Evolutionary conservation across 2,797 vertebrate genomes (phyloP).

Genomic region (Neostethus bicornis): DNA sequence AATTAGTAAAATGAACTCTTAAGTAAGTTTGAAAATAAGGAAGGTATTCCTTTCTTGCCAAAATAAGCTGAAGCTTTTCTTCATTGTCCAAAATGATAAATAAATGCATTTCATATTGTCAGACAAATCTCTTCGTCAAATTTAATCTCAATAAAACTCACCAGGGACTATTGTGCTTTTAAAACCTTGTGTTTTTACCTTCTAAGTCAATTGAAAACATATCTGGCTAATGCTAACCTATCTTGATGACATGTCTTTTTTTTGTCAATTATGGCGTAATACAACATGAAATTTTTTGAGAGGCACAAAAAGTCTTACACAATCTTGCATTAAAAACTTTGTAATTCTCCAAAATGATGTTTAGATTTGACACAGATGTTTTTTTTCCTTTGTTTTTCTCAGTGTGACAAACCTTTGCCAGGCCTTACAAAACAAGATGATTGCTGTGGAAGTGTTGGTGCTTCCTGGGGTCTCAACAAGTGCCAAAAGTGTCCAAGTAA

Average conservation of each 20-base stretch:
- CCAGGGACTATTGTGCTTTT: constrained; percentile 44
- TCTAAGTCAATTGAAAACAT: constrained; percentile 66
- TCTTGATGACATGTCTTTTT: constrained; percentile 41
- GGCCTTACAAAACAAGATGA: constrained; percentile 91
- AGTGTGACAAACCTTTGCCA: constrained; percentile 91
- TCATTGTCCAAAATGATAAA: no score
- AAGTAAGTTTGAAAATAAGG: no score
- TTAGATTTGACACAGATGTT: constrained; percentile 70
- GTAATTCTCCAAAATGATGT: constrained; percentile 41
- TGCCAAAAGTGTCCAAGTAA: constrained; percentile 87
- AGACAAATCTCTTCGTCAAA: constrained; percentile 60
- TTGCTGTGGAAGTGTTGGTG: constrained; percentile 92
- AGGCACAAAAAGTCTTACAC: constrained; percentile 29
- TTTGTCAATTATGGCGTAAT: constrained; percentile 26
- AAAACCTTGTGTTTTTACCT: constrained; percentile 51
- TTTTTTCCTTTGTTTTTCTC: constrained; percentile 69
- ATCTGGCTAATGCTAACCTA: constrained; percentile 54
- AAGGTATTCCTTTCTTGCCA: constrained; percentile 34
- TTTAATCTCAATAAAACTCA: constrained; percentile 64
- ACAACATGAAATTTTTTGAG: constrained; percentile 26
- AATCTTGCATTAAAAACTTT: constrained; percentile 42
- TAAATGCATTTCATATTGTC: no score
- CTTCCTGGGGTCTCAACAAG: constrained; percentile 89
- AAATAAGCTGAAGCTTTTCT: no score
- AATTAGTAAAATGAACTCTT: no score